phyloP scores from a whole-genome alignment of 1,140 invertebrate species.

The Lordiphosa stackelbergi region DNA sequence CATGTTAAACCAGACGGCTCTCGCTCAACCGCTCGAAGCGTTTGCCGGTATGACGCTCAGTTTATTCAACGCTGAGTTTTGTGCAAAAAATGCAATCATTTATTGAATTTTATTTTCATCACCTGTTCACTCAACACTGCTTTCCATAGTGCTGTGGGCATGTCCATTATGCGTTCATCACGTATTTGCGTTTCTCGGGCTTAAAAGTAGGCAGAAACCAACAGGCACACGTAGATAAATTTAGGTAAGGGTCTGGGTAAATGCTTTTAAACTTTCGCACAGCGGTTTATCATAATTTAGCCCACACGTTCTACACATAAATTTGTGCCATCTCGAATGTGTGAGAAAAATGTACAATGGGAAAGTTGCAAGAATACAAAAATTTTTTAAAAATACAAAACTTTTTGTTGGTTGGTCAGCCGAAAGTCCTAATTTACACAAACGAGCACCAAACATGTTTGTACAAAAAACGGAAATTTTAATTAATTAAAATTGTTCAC shows the following conservation, averaged over 20 bases:
- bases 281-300: slow-evolving; percentile 63
- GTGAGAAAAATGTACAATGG: slow-evolving; percentile 25
- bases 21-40: too few species aligned
- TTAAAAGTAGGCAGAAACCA: neutral
- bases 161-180: slow-evolving; percentile 14
- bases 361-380: neutral
- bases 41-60: too few species aligned
- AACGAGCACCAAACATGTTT: too few species aligned
- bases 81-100: too few species aligned
- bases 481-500: too few species aligned
- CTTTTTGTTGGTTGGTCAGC: too few species aligned
- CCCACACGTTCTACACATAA: slow-evolving; percentile 59
- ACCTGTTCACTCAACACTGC: too few species aligned
- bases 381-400: neutral
- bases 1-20: too few species aligned
- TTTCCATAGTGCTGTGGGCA: neutral
- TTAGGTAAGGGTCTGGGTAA: slow-evolving; percentile 46
- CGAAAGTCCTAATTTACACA: too few species aligned
- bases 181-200: neutral
- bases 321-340: slow-evolving; percentile 31
- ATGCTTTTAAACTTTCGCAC: slow-evolving; percentile 63
- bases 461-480: too few species aligned
- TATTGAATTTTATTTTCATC: too few species aligned
- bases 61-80: too few species aligned
- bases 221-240: neutral